These are phyloP conservation scores for Australoheros facetus DNA, from an alignment of 2,797 vertebrate species.

Conservation along the genomic window DNA sequence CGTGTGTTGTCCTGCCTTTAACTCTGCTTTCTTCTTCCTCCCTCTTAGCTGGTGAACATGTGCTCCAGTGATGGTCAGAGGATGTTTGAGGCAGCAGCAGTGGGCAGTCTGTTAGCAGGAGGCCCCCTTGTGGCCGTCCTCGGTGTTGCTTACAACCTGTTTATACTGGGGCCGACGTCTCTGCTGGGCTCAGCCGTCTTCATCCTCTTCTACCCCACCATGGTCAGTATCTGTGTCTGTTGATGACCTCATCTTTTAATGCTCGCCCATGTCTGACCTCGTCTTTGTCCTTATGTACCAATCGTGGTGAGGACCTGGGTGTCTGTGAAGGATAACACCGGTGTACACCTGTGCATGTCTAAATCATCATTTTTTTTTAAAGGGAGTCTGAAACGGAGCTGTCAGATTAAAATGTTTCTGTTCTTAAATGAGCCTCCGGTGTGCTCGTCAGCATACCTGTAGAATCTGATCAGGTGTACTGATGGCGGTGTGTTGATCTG, in stretches of 20 bases:
- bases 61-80: constrained; percentile 92
- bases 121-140: constrained; percentile 91
- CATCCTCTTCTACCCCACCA: constrained; percentile 93
- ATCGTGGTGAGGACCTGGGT: too few species aligned
- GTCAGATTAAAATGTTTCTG: not conserved
- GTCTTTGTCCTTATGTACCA: not conserved
- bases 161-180: constrained; percentile 90
- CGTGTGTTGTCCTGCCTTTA: not conserved
- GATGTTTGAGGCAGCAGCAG: constrained; percentile 92
- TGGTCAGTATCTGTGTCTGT: constrained; percentile 81
- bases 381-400: not conserved
- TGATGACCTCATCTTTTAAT: not conserved
- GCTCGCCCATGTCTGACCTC: rapidly evolving
- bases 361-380: not conserved
- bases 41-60: constrained; percentile 88
- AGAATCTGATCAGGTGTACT: not conserved
- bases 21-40: not conserved
- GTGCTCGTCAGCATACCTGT: not conserved
- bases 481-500: not conserved
- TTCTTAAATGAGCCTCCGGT: not conserved
- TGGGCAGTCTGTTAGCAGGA: constrained; percentile 91
- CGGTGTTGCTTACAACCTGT: constrained; percentile 89
- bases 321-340: not conserved
- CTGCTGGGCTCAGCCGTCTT: constrained; percentile 93
- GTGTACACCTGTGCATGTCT: not conserved